Percentiles rank a stretch among this genome's conserved stretches.
phyloP scores from a whole-genome alignment of 1,140 invertebrate species.

The Dufourea novaeangliae region DNA sequence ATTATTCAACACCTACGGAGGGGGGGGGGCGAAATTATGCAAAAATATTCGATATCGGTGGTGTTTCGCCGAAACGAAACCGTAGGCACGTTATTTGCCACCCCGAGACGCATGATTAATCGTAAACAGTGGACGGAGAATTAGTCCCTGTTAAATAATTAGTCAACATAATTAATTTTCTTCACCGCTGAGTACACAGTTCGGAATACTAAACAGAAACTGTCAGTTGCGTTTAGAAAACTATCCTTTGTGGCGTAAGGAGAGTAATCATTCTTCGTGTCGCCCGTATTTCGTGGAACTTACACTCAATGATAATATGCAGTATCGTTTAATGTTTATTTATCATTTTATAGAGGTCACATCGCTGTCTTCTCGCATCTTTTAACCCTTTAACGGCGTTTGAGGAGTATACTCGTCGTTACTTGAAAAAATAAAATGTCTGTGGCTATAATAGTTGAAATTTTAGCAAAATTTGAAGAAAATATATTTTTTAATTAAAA shows the following conservation, averaged over 20 bases:
- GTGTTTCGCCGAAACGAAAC: conserved; percentile 52
- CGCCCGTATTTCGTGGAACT: not conserved
- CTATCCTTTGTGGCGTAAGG: conserved; percentile 29
- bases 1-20: conserved; percentile 33
- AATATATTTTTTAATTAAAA: no score
- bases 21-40: conserved; percentile 10
- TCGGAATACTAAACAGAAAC: conserved; percentile 72
- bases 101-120: conserved; percentile 71
- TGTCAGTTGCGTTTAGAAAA: conserved; percentile 49
- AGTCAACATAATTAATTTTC: conserved; percentile 75
- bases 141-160: conserved; percentile 77
- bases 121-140: conserved; percentile 73
- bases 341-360: no score
- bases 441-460: no score
- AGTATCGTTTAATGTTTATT: no score
- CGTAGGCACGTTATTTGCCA: conserved; percentile 58
- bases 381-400: no score
- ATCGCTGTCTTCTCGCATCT: no score
- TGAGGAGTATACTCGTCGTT: no score
- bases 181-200: conserved; percentile 57
- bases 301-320: conserved; percentile 8
- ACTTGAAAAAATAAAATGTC: no score
- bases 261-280: conserved; percentile 33
- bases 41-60: conserved; percentile 12
- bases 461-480: no score